phyloP scores from a whole-genome alignment of 2,888 invertebrate species.

The Pemphredon lugubris region DNA sequence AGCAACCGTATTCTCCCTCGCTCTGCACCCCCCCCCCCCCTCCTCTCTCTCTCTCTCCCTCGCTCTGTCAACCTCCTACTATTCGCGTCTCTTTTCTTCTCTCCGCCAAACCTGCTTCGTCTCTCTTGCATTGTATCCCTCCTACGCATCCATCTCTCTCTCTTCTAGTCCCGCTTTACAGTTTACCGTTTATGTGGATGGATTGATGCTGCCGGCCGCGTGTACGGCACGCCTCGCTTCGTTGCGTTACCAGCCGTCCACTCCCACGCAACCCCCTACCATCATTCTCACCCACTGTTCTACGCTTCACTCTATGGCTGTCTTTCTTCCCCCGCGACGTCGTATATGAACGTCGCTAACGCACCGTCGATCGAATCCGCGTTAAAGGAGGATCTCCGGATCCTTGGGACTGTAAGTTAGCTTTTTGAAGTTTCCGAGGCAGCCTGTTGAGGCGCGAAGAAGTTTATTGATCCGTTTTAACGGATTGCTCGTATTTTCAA shows the following conservation, averaged over 20 bases:
- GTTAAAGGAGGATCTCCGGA: constrained; percentile 16
- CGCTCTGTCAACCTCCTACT: too few relatives aligned
- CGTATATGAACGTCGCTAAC: constrained; percentile 50
- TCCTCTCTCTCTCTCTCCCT: too few relatives aligned
- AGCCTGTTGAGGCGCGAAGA: too few relatives aligned
- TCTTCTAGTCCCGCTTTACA: constrained; percentile 58
- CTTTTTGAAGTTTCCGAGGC: too few relatives aligned
- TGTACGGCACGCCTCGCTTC: constrained; percentile 79
- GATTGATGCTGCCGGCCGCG: constrained; percentile 79
- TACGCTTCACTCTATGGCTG: constrained; percentile 40
- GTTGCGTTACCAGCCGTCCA: constrained; percentile 81
- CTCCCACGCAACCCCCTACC: constrained; percentile 80
- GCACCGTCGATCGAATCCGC: constrained; percentile 28
- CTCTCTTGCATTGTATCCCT: constrained; percentile 9
- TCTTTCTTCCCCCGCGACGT: constrained; percentile 67
- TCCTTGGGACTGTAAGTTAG: too few relatives aligned
- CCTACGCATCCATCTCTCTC: constrained; percentile 18
- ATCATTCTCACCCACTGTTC: constrained; percentile 66
- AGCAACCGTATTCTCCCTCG: constrained; percentile 34
- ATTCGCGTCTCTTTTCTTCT: too few relatives aligned
- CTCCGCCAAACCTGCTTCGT: too few relatives aligned
- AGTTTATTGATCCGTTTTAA: too few relatives aligned
- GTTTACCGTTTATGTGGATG: constrained; percentile 79
- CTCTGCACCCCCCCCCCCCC: too few relatives aligned
- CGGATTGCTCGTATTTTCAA: too few relatives aligned